Evolutionary conservation across 2,888 invertebrate genomes (phyloP), one percentile per base, ranked within the genome.

Genomic region (Tyria jacobaeae): DNA sequence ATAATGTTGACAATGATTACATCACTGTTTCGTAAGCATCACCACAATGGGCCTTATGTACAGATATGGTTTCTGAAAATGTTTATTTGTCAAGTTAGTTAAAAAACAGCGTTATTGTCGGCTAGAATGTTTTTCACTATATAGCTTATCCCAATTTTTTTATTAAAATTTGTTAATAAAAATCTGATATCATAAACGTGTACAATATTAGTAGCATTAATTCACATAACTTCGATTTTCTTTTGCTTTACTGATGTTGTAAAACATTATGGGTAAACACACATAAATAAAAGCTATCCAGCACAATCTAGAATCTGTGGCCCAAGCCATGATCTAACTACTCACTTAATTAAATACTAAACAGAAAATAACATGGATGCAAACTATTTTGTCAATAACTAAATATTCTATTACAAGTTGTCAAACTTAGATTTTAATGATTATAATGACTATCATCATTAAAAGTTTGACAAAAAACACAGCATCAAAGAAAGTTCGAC

Each of bases 1-100:
- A 80, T 83, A 80, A 81, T 80, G 78, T 73, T 74, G 67, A 71
- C 70, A 63, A 72, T 60, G 80, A 73, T 83, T 81, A 82, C 83
- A 81, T 82, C 80, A 84, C 80, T 39, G 56, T 80, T 72, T 55
- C 44, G 55, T 74, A 66, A 80, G 67, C 72, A 64, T 53, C 44
- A 63, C 31, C 63, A 79, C 79, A 79, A 76, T 74, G 71, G 49
- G 51, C 58, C 57, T 47, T 55, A 55, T 53, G 62, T 35, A 60
- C 34, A n/a, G 14, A 49, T 48, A 48, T 53, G 37, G 21, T 34
- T 14, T 25, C 35, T 53, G 31, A 37, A 54, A 76, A 65, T 60
- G 57, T 65, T 14, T 57, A 60, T 51, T 63, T 49, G 47, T 65
- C 17, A 17, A 34, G 17, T n/a, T 12, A 31, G 9, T 21, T 55